Conservation (phyloP, 1,140 invertebrate species). For the Listronotus oregonensis region DNA sequence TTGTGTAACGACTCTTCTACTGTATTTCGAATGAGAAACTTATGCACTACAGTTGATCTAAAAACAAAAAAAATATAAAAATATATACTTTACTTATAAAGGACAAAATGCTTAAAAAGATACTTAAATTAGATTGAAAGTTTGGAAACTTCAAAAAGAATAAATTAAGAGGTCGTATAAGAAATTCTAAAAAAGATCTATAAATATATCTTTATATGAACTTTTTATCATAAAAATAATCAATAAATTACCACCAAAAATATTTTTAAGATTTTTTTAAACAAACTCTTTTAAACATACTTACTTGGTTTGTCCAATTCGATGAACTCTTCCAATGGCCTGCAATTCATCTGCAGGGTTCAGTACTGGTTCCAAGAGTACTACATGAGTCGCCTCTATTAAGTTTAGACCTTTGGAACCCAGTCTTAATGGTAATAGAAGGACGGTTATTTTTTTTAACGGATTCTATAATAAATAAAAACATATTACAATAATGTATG, state of each 20-base stretch:
- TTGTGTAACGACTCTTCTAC: slow-evolving; percentile 72
- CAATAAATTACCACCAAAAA: no score
- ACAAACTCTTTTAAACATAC: slow-evolving; percentile 7
- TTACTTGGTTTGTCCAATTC: slow-evolving; percentile 78
- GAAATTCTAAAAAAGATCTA: no score
- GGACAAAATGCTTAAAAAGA: no score
- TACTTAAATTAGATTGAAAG: no score
- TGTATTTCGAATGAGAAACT: slow-evolving; percentile 70
- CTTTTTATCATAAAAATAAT: no score
- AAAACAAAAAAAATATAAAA: slow-evolving; percentile 21
- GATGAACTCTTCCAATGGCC: slow-evolving; percentile 77
- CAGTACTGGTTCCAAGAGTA: slow-evolving; percentile 77
- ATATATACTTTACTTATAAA: no score
- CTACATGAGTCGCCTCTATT: slow-evolving; percentile 78
- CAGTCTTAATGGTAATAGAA: slow-evolving; percentile 70
- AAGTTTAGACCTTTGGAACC: slow-evolving; percentile 81
- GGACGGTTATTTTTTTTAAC: slow-evolving; percentile 61
- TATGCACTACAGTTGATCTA: slow-evolving; percentile 67
- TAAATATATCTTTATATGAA: no score
- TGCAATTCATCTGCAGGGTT: slow-evolving; percentile 77
- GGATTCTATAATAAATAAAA: slow-evolving; percentile 50
- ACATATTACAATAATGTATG: no score
- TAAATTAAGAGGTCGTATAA: no score
- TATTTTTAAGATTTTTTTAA: no score
- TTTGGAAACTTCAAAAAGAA: no score